These are phyloP conservation scores for Helicoverpa armigera DNA, from an alignment of 1,140 invertebrate species.

Conservation along the genomic window DNA sequence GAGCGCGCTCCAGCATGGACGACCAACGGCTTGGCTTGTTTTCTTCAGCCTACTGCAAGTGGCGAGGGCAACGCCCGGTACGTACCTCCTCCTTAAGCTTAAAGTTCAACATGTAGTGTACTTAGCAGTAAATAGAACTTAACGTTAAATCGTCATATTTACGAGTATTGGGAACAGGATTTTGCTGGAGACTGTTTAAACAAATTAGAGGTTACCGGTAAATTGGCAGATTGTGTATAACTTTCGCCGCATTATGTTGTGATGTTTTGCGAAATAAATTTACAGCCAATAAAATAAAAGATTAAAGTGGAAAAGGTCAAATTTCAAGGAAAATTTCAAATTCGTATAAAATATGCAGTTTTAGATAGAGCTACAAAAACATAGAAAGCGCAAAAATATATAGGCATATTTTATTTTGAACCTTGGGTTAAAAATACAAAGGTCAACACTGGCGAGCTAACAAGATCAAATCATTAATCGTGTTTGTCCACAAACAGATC, in stretches of 20 bases:
- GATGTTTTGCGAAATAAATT: too few species aligned
- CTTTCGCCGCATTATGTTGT: background rate
- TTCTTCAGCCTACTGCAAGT: conserved; percentile 67
- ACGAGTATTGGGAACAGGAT: background rate
- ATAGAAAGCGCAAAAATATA: background rate
- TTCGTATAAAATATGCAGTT: background rate
- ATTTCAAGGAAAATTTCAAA: too few species aligned
- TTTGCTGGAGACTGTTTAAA: background rate
- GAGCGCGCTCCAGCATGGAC: conserved; percentile 76
- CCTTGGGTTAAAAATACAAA: background rate
- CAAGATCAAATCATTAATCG: conserved; percentile 29
- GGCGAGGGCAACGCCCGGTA: conserved; percentile 75
- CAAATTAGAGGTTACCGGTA: background rate
- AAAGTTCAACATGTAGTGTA: background rate
- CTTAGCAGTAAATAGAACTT: background rate
- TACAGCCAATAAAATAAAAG: too few species aligned
- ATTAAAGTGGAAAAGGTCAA: too few species aligned
- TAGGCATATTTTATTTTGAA: background rate
- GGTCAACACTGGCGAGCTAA: background rate
- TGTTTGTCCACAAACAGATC: conserved; percentile 31
- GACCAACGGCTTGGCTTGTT: conserved; percentile 68
- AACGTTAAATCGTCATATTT: background rate
- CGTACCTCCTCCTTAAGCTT: conserved; percentile 37
- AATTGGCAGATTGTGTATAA: background rate
- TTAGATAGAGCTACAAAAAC: background rate